A percentile compares a stretch with the other conserved stretches of the same genome.
Evolutionary conservation across 2,888 invertebrate genomes (phyloP).

Genomic region (Andrena praecox): DNA sequence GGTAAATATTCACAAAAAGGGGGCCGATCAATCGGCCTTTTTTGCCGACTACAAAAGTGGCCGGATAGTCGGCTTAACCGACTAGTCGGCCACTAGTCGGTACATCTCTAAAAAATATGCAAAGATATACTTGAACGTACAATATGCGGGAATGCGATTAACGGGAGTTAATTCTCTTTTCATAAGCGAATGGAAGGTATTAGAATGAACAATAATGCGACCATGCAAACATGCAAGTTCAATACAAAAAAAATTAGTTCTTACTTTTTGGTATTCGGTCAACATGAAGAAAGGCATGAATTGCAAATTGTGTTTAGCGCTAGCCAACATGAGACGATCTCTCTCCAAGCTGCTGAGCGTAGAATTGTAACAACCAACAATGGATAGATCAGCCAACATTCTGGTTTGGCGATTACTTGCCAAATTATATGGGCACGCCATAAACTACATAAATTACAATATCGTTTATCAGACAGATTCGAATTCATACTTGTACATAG

Average conservation of each 20-base stretch:
- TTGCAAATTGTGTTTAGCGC: conserved; percentile 97
- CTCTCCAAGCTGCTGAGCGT: conserved; percentile 91
- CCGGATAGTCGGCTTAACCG: too few species aligned
- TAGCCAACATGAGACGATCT: conserved; percentile 95
- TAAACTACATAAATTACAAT: conserved; percentile 88
- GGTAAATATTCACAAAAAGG: too few species aligned
- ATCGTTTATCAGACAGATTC: conserved; percentile 23
- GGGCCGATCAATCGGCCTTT: too few species aligned
- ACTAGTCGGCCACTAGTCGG: too few species aligned
- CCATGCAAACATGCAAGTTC: conserved; percentile 35
- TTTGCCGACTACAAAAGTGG: too few species aligned
- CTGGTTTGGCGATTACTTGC: conserved; percentile 98
- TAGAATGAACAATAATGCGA: conserved; percentile 3
- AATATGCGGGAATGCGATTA: neutral
- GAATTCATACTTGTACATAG: conserved; percentile 11
- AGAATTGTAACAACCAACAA: conserved; percentile 98
- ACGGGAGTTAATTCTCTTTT: neutral
- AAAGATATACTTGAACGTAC: neutral
- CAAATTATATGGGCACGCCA: conserved; percentile 96
- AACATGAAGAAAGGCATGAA: conserved; percentile 99
- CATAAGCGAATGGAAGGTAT: neutral
- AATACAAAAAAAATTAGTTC: conserved; percentile 45
- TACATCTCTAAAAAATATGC: neutral
- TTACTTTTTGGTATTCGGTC: conserved; percentile 96
- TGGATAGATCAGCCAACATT: conserved; percentile 98